Evolutionary conservation across 2,888 invertebrate species (phyloP), one percentile per base, ranked within the genome.

Genomic region (Aquatica leii): DNA sequence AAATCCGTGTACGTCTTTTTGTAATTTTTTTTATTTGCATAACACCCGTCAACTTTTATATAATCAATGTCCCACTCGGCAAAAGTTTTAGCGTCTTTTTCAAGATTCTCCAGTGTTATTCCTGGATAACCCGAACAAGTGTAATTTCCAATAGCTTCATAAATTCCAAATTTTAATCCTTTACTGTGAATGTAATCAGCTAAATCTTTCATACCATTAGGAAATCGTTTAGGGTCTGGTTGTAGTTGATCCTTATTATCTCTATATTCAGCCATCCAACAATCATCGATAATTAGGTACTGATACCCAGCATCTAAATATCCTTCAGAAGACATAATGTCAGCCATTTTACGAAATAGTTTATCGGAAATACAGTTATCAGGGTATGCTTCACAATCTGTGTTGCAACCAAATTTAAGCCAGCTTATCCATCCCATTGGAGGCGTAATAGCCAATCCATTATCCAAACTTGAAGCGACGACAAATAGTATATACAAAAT

Each of bases 51-150:
- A 40, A 94, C 81, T 80, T 94, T 94, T 46, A 94, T 82, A 75
- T 92, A 92, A 78, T 94, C 94, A 0, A 92, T 89, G 6, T 84
- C 88, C 94, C 93, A 94, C 14, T 88, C 86, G 0, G 90, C 91
- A 76, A 93, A 91, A 0, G 90, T 90, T 62, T 89, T 79, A 0
- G 92, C 90, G 75, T 94, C 94, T 1, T 81, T 71, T 73, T 87
- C 82, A 71, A 91, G 84, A 74, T 89, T 83, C 1, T 86, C 86
- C 5, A 86, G 78, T 6, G 88, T 79, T 56, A 90, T 88, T 1
- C 93, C 94, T 0, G 93, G 93, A 77, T 90, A 93, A 0, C 92
- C 91, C 1, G 85, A 90, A 75, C 93, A 94, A 0, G 94, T 94
- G 62, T 83, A 79, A 21, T 86, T 88, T 0, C 94, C 94, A 75